Evolutionary conservation across 2,113 vertebrate genomes (phyloP).

Genomic region (Lasiurus cinereus): DNA sequence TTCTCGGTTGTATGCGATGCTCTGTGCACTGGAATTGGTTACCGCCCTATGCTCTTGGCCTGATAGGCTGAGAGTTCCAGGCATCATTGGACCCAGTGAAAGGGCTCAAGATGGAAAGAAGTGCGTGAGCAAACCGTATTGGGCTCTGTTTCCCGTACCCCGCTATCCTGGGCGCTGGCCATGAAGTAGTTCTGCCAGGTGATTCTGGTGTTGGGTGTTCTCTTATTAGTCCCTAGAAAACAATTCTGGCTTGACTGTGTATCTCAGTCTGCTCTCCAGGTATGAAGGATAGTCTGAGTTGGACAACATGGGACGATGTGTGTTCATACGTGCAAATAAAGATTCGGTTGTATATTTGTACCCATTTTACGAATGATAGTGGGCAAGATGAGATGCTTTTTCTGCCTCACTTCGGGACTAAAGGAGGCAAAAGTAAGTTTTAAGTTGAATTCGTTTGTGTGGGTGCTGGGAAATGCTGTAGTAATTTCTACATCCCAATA

Average conservation of each 20-base stretch:
- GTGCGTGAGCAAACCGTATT: background rate
- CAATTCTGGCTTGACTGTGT: conserved; percentile 16
- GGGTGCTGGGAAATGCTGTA: conserved; percentile 5
- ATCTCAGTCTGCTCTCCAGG: background rate
- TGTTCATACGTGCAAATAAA: conserved; percentile 26
- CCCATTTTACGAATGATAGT: conserved; percentile 32
- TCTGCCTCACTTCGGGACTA: conserved; percentile 17
- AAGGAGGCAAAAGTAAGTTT: conserved; percentile 58
- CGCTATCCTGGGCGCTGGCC: background rate
- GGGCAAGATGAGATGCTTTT: conserved; percentile 3
- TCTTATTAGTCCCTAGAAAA: background rate
- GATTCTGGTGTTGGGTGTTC: background rate
- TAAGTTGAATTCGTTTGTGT: background rate
- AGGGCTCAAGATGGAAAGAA: background rate
- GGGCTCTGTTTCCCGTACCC: background rate
- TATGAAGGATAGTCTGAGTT: background rate
- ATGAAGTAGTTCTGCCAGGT: background rate
- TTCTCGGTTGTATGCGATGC: conserved; percentile 40
- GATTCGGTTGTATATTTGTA: background rate
- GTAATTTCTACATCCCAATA: background rate
- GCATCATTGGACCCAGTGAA: background rate
- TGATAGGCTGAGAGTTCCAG: background rate
- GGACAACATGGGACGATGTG: background rate
- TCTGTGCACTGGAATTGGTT: background rate
- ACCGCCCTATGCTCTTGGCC: background rate